Conservation (phyloP, 2,888 invertebrate species). For the Nematopogon swammerdamellus region DNA sequence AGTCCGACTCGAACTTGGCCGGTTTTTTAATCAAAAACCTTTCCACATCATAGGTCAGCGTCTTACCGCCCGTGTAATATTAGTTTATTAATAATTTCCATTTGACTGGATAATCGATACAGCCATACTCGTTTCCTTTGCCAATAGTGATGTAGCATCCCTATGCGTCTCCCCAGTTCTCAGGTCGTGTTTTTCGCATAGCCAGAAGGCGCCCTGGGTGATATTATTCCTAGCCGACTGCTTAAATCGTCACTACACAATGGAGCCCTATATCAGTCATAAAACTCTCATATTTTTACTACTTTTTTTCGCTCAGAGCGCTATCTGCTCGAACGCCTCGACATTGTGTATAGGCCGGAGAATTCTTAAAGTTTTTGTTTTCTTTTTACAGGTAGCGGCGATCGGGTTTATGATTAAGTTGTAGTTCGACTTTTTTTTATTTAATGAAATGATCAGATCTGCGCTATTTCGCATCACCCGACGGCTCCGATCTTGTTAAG, state of each 20-base stretch:
- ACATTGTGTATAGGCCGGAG: not conserved
- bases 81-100: too few species aligned
- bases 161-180: too few species aligned
- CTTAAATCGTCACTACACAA: not conserved
- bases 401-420: conserved; percentile 12
- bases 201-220: not conserved
- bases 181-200: too few species aligned
- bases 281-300: not conserved
- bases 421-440: conserved; percentile 11
- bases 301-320: not conserved
- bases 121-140: too few species aligned
- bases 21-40: too few species aligned
- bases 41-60: too few species aligned
- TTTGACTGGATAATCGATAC: too few species aligned
- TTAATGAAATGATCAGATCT: conserved; percentile 2
- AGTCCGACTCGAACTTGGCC: too few species aligned
- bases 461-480: too few species aligned
- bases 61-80: too few species aligned
- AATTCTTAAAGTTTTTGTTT: conserved; percentile 4
- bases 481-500: too few species aligned
- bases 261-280: not conserved
- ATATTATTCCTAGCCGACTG: not conserved
- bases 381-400: conserved; percentile 8
- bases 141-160: too few species aligned
- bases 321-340: not conserved